Percentiles rank a stretch among this genome's conserved stretches.
Evolutionary conservation across 2,888 invertebrate genomes (phyloP).

Genomic region (Leptopterna dolabrata): DNA sequence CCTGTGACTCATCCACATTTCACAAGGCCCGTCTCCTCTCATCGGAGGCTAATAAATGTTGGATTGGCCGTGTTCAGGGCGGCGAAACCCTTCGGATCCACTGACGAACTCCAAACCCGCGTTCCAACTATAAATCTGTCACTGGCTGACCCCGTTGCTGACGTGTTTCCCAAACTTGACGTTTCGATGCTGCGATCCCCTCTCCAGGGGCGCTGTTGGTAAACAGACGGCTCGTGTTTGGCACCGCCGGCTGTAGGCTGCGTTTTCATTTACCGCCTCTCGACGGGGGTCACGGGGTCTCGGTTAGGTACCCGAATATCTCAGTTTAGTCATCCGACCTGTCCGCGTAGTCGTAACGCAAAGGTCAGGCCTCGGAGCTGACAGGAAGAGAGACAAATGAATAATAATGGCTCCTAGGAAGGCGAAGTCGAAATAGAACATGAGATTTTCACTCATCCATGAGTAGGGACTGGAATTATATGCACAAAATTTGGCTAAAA

Average conservation of each 20-base stretch:
- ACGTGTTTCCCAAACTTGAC: constrained; percentile 9
- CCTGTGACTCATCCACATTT: constrained; percentile 26
- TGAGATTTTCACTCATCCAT: not conserved
- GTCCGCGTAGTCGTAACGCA: not conserved
- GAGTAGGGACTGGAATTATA: no score
- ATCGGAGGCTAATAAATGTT: constrained; percentile 16
- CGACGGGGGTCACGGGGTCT: not conserved
- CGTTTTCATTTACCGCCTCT: not conserved
- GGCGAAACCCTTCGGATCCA: not conserved
- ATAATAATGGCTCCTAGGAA: not conserved
- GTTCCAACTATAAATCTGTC: not conserved
- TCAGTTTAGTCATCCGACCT: not conserved
- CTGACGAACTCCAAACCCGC: constrained; percentile 20
- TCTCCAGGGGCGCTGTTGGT: constrained; percentile 6
- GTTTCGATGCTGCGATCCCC: not conserved
- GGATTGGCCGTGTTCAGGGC: constrained; percentile 30
- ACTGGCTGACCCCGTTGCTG: constrained; percentile 24
- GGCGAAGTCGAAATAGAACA: not conserved
- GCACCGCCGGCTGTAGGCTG: not conserved
- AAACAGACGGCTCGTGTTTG: constrained; percentile 9
- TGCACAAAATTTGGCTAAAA: no score
- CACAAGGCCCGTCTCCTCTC: constrained; percentile 11
- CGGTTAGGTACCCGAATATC: not conserved
- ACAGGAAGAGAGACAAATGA: constrained; percentile 19
- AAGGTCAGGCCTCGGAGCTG: not conserved